Evolutionary conservation across 2,888 invertebrate species (phyloP), one percentile per base, ranked within the genome.

Genomic region (Plebejus melissa): DNA sequence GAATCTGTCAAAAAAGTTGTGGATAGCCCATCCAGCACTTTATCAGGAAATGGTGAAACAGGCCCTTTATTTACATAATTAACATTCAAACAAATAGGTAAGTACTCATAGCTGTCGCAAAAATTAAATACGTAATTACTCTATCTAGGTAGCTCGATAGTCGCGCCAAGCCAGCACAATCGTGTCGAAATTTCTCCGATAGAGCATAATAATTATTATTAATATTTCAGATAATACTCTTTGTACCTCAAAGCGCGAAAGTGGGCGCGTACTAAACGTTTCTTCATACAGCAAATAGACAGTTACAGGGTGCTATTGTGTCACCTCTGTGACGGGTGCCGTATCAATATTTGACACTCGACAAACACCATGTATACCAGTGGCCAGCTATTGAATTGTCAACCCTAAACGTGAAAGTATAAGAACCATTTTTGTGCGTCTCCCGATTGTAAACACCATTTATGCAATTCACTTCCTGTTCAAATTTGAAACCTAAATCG

Each of bases 261-360:
- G 9, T 60, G 60, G 7, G 28, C 9, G 32, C 1, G n/a, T 22
- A 2, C 9, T n/a, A 41, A 41, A n/a, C 41, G 70, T 70, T 69
- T 16, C 36, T 38, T 36, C 16, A 22, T 57, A 5, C 57, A 60
- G 28, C 60, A 22, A 60, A 60, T 60, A 28, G 65, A 9, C 28
- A 65, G 32, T 32, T 36, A 65, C 32, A 65, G 65, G 32, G 32
- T 65, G 65, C 38, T 41, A 41, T n/a, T 22, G 41, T 70, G n/a
- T n/a, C 70, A 70, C 70, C 38, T 38, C 70, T n/a, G 41, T n/a
- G 11, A 70, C 16, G 70, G 36, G 69, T 41, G 38, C 41, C 41
- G 41, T 70, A 70, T 70, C 41, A 70, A 70, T 41, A 70, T 41
- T 70, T 38, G 70, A 70, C 70, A 41, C 70, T 75, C 69, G 13